These are phyloP conservation scores for Lacanobia oleracea DNA, from an alignment of 2,888 invertebrate genomes.

Conservation along the genomic window DNA sequence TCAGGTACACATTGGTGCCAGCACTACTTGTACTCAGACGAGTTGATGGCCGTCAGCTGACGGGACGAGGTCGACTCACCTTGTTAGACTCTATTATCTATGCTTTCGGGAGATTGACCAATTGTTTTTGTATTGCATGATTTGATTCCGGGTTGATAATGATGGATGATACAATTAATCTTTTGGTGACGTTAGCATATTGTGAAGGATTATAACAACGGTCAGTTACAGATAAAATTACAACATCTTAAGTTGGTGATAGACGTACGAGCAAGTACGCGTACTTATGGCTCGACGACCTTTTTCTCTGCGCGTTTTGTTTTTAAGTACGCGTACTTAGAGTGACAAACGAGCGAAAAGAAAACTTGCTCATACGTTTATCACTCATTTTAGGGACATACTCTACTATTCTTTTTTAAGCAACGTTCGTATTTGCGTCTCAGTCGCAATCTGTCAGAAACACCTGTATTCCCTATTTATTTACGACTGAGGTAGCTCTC, in stretches of 20 bases:
- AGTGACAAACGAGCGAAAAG: too few relatives aligned
- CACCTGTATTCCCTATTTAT: too few relatives aligned
- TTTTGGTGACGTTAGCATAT: neutral
- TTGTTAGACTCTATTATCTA: constrained; percentile 15
- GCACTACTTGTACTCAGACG: constrained; percentile 5
- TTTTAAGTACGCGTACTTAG: too few relatives aligned
- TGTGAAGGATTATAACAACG: neutral
- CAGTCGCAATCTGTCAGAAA: too few relatives aligned
- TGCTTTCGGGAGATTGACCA: constrained; percentile 33
- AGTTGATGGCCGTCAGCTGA: constrained; percentile 33
- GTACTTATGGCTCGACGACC: too few relatives aligned
- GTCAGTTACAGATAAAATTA: neutral
- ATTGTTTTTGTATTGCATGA: constrained; percentile 47
- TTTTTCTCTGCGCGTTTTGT: too few relatives aligned
- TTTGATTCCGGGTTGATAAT: neutral
- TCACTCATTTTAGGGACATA: too few relatives aligned
- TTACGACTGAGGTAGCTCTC: too few relatives aligned
- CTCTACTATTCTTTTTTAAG: too few relatives aligned
- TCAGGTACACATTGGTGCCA: constrained; percentile 25
- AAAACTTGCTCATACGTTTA: too few relatives aligned
- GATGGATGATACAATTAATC: neutral
- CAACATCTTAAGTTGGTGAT: neutral
- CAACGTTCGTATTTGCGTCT: too few relatives aligned
- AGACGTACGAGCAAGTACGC: too few relatives aligned
- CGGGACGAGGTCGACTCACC: constrained; percentile 25